Base-by-base conservation (phyloP, 2,113 vertebrate species). In the Crypturellus undulatus region DNA sequence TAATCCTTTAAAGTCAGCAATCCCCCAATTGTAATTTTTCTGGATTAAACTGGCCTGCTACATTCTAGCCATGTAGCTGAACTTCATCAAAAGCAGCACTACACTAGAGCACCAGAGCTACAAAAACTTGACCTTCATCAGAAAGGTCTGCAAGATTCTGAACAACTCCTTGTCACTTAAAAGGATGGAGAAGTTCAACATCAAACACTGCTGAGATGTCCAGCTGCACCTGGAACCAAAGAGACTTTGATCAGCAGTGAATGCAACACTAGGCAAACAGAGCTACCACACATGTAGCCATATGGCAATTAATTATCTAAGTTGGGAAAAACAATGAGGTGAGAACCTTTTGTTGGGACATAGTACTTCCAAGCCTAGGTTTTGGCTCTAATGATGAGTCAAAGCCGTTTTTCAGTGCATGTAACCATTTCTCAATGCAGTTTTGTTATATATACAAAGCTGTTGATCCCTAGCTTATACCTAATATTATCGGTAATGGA, bases 281-380 rank as follows among this genome's bases (percentile, higher is more conserved):
- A 78, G 30, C 25, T 64, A 13, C 30, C 28, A 45, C 58, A 73
- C 42, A 63, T 26, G 30, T 1, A 85, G 19, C 21, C 12, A 40
- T 7, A 4, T 22, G 8, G 4, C 22, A 63, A 3, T 0, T 3
- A 67, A 45, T 28, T 84, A n/a, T 28, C 24, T 17, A 62, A 0
- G 1, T n/a, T n/a, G 28, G 65, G 25, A 56, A 71, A 51, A 62
- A 47, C 43, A 63, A 3, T 83, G 20, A 32, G 15, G 25, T 0
- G 2, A 3, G 6, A 86, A 45, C 18, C 14, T 56, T 71, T 12
- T 40, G 42, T 76, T 56, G 38, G 8, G 62, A 26, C 4, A 25
- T 25, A 70, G 43, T 13, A 65, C 34, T 71, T 30, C 14, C 13
- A 84, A 42, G 9, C 49, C 87, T 12, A 30, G 15, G 51, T 34